Evolutionary conservation across 2,113 vertebrate genomes (phyloP).

Genomic region (Phasianus colchicus): DNA sequence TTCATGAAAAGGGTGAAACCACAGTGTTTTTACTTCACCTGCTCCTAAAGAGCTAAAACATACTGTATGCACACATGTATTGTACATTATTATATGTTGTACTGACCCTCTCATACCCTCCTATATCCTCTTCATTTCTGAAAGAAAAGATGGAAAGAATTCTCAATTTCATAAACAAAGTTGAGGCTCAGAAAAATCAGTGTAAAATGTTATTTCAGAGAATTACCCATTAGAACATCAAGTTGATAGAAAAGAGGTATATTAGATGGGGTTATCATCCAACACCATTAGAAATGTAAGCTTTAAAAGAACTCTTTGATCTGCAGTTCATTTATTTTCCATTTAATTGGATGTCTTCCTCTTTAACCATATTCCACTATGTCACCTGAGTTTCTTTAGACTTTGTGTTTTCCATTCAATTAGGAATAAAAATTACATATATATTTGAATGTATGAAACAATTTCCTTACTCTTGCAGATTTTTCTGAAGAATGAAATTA

Average conservation of each 20-base stretch:
- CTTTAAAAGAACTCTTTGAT: neutral
- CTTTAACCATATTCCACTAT: neutral
- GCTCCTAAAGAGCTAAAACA: neutral
- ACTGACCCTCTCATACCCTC: neutral
- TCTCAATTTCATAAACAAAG: neutral
- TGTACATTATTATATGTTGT: neutral
- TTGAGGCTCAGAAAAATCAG: neutral
- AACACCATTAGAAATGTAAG: neutral
- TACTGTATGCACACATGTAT: neutral
- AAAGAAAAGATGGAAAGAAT: neutral
- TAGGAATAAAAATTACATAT: neutral
- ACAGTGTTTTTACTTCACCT: neutral
- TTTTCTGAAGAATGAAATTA: constrained; percentile 23
- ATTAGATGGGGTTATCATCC: neutral
- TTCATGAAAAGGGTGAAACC: neutral
- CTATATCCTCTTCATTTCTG: neutral
- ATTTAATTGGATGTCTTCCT: neutral
- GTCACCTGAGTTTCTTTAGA: constrained; percentile 17
- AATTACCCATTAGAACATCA: neutral
- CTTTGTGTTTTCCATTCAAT: neutral
- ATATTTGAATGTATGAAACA: neutral
- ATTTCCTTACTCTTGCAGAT: neutral
- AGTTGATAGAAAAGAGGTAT: constrained; percentile 7
- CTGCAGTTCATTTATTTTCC: neutral
- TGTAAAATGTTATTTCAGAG: neutral